Conservation (phyloP, 2,888 invertebrate species). For the Carcina quercana region DNA sequence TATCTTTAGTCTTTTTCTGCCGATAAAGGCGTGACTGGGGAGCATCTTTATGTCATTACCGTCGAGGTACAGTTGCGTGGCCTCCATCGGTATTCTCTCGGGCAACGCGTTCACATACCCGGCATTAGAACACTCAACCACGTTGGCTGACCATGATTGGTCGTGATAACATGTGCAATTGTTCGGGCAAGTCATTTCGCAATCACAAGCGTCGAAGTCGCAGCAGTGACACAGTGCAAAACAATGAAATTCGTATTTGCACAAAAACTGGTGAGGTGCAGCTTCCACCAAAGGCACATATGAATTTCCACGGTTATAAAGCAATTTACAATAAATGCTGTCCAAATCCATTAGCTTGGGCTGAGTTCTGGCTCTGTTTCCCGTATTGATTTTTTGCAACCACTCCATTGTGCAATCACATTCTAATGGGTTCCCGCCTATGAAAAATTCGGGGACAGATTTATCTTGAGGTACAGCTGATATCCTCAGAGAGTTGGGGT, state of each 20-base stretch:
- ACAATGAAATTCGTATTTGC: slow-evolving; percentile 89
- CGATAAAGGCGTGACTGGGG: slow-evolving; percentile 89
- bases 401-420: slow-evolving; percentile 95
- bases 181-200: slow-evolving; percentile 92
- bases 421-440: slow-evolving; percentile 89
- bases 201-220: slow-evolving; percentile 93
- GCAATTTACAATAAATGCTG: slow-evolving; percentile 86
- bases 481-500: slow-evolving; percentile 84
- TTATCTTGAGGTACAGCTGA: slow-evolving; percentile 83
- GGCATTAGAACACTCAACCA: slow-evolving; percentile 86
- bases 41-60: slow-evolving; percentile 86
- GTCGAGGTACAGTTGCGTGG: slow-evolving; percentile 90
- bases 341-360: slow-evolving; percentile 88
- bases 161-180: slow-evolving; percentile 94
- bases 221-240: slow-evolving; percentile 92
- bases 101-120: slow-evolving; percentile 82
- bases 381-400: slow-evolving; percentile 87
- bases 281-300: slow-evolving; percentile 86
- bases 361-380: slow-evolving; percentile 83
- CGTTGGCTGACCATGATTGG: slow-evolving; percentile 89
- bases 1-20: slow-evolving; percentile 84
- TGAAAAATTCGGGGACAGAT: slow-evolving; percentile 85
- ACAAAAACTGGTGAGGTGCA: slow-evolving; percentile 87
- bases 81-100: slow-evolving; percentile 91
- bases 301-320: slow-evolving; percentile 83